phyloP scores from a whole-genome alignment of 2,113 vertebrate species.

The Buteo buteo region DNA sequence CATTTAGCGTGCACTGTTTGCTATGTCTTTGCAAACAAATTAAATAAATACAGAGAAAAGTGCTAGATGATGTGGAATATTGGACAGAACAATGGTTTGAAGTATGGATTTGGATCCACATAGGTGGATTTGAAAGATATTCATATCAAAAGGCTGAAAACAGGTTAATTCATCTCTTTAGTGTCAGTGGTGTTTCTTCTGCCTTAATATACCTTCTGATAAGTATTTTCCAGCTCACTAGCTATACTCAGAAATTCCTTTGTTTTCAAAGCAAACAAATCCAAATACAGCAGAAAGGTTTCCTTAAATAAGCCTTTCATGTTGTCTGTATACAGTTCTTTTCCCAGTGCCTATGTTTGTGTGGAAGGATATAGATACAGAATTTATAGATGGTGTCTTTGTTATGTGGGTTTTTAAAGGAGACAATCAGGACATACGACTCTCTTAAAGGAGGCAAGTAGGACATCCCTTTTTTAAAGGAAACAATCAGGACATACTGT shows the following conservation, averaged over 20 bases:
- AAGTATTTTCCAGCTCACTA: background rate
- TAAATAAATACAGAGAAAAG: background rate
- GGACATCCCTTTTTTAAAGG: background rate
- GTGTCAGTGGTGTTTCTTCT: background rate
- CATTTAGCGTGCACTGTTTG: background rate
- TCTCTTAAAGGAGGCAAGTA: background rate
- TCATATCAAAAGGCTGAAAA: background rate
- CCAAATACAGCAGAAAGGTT: background rate
- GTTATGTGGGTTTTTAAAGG: background rate
- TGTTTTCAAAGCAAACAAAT: constrained; percentile 18
- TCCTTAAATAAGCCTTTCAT: background rate
- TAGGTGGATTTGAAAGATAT: background rate
- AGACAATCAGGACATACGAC: background rate
- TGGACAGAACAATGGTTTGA: background rate
- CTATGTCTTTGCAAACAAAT: background rate
- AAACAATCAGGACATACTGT: background rate
- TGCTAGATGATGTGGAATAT: background rate
- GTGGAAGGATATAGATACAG: background rate
- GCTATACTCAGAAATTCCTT: background rate
- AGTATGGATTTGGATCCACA: background rate
- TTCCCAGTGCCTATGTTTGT: background rate
- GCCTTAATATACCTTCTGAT: background rate
- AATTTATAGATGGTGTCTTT: background rate
- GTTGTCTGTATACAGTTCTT: background rate
- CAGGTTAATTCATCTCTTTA: background rate